Evolutionary conservation across 2,797 vertebrate species (phyloP), one percentile per base, ranked within the genome.

Genomic region (Mico argentatus): DNA sequence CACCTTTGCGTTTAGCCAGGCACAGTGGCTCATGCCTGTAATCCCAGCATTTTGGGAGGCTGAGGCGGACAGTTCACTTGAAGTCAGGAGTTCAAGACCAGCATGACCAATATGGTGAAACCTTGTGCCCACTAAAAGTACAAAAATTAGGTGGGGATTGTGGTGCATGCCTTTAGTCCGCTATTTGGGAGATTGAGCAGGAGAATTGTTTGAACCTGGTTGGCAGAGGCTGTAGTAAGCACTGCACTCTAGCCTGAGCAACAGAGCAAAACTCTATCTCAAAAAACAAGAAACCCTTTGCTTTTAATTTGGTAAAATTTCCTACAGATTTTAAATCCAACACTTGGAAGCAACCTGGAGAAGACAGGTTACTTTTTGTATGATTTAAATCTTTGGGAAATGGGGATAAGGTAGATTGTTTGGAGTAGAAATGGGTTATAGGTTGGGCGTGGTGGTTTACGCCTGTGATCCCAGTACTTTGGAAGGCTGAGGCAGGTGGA

Each of bases 321-420:
- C 76, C 70, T 50, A 30, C 4, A 91, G 55, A 75, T 85, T 94
- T 94, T 96, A 72, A 46, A 84, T 80, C 20, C 9, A 80, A 46
- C 15, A 90, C 41, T 90, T 61, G 59, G 50, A 22, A 82, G 19
- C 61, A 90, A 48, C 10, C 36, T 80, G 52, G 41, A 92, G 67
- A 88, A 46, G 86, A 77, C n/a, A 81, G 75, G 50, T 39, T 89
- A 57, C 44, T 61, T 91, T 86, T 64, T 70, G 72, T 93, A 26
- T 94, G 33, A 86, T 86, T 82, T 55, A 91, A 59, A 79, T 82
- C 26, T 59, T 82, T 82, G 36, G 17, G 46, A 90, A 96, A 75
- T 88, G 39, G 44, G 9, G 33, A 52, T 73, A 77, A 88, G 13
- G 17, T 88, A 64, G 75, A 72, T 90, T 61, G 22, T 55, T 87